Percentiles rank a stretch among this genome's conserved stretches.
phyloP scores from a whole-genome alignment of 2,113 vertebrate genomes.

The Leptocoma aspasia region DNA sequence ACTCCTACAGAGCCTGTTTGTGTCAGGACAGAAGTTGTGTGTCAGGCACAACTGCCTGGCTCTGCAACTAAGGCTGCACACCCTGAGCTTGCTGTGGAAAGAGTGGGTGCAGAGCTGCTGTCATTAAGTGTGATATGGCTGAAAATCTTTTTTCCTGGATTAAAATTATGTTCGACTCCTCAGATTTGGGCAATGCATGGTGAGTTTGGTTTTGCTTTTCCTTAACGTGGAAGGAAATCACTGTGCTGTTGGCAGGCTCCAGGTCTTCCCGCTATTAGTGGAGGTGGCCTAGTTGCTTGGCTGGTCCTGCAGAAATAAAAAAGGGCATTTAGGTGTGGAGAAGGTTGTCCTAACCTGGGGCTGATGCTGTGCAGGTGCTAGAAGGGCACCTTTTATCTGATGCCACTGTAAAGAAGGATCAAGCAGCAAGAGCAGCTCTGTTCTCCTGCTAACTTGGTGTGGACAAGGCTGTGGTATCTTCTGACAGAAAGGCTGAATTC shows the following conservation, averaged over 20 bases:
- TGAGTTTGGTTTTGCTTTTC: not conserved
- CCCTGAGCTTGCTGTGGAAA: not conserved
- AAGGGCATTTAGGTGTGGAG: not conserved
- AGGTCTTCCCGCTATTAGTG: not conserved
- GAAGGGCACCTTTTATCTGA: not conserved
- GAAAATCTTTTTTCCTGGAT: not conserved
- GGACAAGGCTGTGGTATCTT: not conserved
- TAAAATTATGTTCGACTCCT: not conserved
- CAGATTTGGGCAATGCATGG: not conserved
- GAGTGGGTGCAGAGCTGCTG: not conserved
- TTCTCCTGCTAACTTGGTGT: not conserved
- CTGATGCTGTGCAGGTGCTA: not conserved
- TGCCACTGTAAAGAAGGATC: not conserved
- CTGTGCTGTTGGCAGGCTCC: not conserved
- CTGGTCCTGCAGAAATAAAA: not conserved
- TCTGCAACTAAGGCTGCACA: not conserved
- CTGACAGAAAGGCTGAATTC: not conserved
- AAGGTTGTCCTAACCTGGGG: not conserved
- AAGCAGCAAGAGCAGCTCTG: not conserved
- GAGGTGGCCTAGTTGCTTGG: not conserved
- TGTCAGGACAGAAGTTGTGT: not conserved
- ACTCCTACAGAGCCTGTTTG: not conserved
- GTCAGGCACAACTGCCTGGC: no score
- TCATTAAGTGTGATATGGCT: not conserved
- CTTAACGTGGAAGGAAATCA: not conserved